Conservation (phyloP, 2,797 vertebrate species). For the Danio tinwini region DNA sequence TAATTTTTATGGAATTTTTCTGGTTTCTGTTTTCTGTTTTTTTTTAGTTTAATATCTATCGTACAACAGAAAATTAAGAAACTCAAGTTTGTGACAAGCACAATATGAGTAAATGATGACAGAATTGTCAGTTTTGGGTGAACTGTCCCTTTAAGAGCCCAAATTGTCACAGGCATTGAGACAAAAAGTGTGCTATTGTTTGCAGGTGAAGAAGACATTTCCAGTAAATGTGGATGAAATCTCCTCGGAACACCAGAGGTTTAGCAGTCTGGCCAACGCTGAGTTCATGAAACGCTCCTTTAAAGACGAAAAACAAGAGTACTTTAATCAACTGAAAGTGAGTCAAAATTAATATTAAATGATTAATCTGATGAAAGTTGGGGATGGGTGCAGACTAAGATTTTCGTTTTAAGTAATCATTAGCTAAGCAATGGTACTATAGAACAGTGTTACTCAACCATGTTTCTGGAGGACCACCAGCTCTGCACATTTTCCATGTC, state of each 20-base stretch:
- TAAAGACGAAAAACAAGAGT: conserved; percentile 58
- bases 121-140: too few species aligned
- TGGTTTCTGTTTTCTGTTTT: too few species aligned
- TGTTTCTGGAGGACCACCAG: too few species aligned
- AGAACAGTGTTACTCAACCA: too few species aligned
- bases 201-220: conserved; percentile 54
- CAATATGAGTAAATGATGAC: too few species aligned
- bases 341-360: too few species aligned
- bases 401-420: not conserved
- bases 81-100: too few species aligned
- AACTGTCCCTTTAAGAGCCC: not conserved
- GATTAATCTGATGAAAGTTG: not conserved
- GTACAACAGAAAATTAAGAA: too few species aligned
- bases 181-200: not conserved
- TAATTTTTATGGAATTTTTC: too few species aligned
- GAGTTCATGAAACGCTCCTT: conserved; percentile 64
- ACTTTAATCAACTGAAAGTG: conserved; percentile 59
- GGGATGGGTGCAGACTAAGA: not conserved
- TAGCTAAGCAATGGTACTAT: not conserved
- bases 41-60: too few species aligned
- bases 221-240: conserved; percentile 56
- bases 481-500: too few species aligned
- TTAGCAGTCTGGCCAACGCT: conserved; percentile 50
- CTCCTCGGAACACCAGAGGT: conserved; percentile 57
- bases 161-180: not conserved